Evolutionary conservation across 2,888 invertebrate genomes (phyloP), one percentile per base, ranked within the genome.

Genomic region (Xestia ashworthii): DNA sequence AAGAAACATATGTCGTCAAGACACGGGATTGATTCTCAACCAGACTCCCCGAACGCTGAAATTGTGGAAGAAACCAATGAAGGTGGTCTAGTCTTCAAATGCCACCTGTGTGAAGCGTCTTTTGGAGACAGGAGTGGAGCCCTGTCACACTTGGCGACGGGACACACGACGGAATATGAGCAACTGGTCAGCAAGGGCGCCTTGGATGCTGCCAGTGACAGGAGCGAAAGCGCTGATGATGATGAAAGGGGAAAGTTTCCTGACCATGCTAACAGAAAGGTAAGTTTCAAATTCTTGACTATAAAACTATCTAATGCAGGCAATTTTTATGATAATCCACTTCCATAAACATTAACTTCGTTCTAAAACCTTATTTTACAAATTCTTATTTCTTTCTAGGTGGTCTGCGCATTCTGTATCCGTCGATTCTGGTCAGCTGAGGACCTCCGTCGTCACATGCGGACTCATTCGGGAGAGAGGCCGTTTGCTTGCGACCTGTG

Each of bases 381-480:
- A 69, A 11, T 2, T 32, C 3, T n/a, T n/a, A 25, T 77, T 48
- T 74, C 85, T 79, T 85, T 88, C 0, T 92, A 98, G 98, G 98
- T 98, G 11, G 98, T 98, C 76, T 99, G 99, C 93, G 99, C 99
- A 0, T 99, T 99, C 92, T 99, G 99, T 93, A 97, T 99, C 92
- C 98, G 99, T 81, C 98, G 99, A 68, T 99, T 99, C 96, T 99
- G 99, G 99, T 99, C 99, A 0, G 98, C 99, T 0, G 99, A 99
- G 93, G 99, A 99, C 93, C 96, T 99, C 9, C 97, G 99, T 0
- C 97, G 99, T 0, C 99, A 99, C 94, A 99, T 99, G 99, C 97
- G 99, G 38, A 99, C 99, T 0, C 99, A 99, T 93, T 98, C 98
- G 0, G 99, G 99, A 0, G 99, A 99, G 92, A 96, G 99, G 2